These are phyloP conservation scores for Formica exsecta DNA, from an alignment of 1,140 invertebrate species.

Conservation along the genomic window DNA sequence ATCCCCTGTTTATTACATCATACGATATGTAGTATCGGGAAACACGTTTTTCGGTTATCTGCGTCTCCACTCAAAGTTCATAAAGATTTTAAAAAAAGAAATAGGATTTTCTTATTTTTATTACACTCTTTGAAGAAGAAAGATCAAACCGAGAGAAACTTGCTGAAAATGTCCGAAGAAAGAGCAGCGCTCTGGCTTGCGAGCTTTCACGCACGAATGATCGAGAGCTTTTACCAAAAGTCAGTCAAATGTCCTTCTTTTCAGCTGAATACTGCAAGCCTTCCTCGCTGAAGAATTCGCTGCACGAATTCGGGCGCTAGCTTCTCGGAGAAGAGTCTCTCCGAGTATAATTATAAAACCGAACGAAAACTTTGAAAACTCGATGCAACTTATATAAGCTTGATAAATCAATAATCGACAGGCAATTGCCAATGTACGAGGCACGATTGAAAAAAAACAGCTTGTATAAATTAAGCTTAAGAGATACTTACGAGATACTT, in stretches of 20 bases:
- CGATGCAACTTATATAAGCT: background rate
- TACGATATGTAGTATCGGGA: background rate
- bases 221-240: slow-evolving; percentile 51
- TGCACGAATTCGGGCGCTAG: slow-evolving; percentile 3
- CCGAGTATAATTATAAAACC: slow-evolving; percentile 29
- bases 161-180: slow-evolving; percentile 21
- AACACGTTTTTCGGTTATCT: background rate
- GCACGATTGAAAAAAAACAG: background rate
- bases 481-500: too few species aligned
- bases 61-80: slow-evolving; percentile 25
- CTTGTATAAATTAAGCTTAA: background rate
- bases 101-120: slow-evolving; percentile 10
- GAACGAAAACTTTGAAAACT: background rate
- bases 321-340: slow-evolving; percentile 6
- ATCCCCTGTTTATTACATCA: background rate
- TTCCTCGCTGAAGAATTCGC: slow-evolving; percentile 25
- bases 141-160: slow-evolving; percentile 13
- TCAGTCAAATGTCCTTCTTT: slow-evolving; percentile 32
- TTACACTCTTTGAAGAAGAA: background rate
- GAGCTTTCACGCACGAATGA: slow-evolving; percentile 51
- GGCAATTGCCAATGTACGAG: background rate
- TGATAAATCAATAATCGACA: background rate
- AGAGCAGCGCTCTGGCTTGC: slow-evolving; percentile 3
- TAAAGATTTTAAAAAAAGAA: background rate
- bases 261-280: slow-evolving; percentile 34